Evolutionary conservation across 1,140 invertebrate genomes (phyloP).

Genomic region (Tetraneura akinire): DNA sequence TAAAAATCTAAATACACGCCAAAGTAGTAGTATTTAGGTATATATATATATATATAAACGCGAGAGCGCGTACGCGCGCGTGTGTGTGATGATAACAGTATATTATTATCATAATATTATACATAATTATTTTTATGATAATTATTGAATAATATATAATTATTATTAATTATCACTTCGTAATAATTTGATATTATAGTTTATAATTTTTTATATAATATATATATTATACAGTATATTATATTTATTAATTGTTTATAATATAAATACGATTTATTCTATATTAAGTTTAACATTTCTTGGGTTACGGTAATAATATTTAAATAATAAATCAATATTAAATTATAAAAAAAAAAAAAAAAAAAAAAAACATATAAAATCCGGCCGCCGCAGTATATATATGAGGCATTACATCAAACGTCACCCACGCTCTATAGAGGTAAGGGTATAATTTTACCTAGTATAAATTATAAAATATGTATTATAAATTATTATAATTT

Average conservation of each 20-base stretch:
- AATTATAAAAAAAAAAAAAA: background rate
- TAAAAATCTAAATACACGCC: background rate
- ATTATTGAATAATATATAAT: no score
- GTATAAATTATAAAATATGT: background rate
- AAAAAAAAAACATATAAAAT: conserved; percentile 18
- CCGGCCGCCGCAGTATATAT: conserved; percentile 24
- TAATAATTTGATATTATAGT: no score
- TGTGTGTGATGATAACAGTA: conserved; percentile 29
- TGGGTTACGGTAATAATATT: background rate
- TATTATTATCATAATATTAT: background rate
- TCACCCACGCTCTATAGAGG: conserved; percentile 18
- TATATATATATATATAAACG: background rate
- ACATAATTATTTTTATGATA: background rate
- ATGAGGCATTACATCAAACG: conserved; percentile 12
- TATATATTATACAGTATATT: no score
- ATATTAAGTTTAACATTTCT: background rate
- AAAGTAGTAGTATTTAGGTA: conserved; percentile 37
- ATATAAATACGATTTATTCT: conserved; percentile 12
- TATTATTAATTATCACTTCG: no score
- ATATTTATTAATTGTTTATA: no score
- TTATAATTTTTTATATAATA: no score
- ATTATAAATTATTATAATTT: conserved; percentile 2
- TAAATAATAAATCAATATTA: background rate
- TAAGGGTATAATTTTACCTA: conserved; percentile 42
- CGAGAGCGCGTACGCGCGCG: conserved; percentile 20